phyloP scores from a whole-genome alignment of 1,140 invertebrate genomes.

The Drosophila malerkotliana region DNA sequence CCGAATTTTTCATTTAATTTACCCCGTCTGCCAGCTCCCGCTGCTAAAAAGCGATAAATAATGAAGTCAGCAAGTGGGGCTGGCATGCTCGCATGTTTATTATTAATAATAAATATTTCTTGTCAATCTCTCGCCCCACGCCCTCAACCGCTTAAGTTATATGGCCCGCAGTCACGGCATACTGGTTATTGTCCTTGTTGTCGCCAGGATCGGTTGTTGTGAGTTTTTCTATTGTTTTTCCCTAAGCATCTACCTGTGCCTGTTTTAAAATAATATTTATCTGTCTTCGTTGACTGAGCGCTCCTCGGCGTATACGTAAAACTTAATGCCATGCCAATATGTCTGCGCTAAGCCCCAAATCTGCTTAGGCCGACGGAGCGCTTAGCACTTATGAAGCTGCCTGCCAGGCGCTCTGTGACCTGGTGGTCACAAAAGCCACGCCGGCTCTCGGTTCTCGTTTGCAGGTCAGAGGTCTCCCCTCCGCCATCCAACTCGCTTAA shows the following conservation, averaged over 20 bases:
- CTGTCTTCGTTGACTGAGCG: slow-evolving; percentile 37
- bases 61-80: slow-evolving; percentile 78
- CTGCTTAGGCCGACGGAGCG: slow-evolving; percentile 73
- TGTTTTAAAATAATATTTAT: slow-evolving; percentile 73
- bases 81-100: slow-evolving; percentile 78
- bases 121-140: slow-evolving; percentile 60
- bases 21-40: neutral
- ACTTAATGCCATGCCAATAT: slow-evolving; percentile 44
- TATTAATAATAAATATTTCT: slow-evolving; percentile 82
- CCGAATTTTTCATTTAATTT: slow-evolving; percentile 44
- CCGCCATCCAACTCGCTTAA: slow-evolving; percentile 51
- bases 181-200: slow-evolving; percentile 31
- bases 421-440: slow-evolving; percentile 23
- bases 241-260: slow-evolving; percentile 36
- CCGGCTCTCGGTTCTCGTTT: neutral
- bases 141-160: slow-evolving; percentile 63
- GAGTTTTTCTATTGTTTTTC: slow-evolving; percentile 4
- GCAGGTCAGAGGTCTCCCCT: slow-evolving; percentile 48
- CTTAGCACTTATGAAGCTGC: slow-evolving; percentile 71
- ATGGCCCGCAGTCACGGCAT: slow-evolving; percentile 65
- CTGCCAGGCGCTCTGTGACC: slow-evolving; percentile 14
- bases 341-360: slow-evolving; percentile 62
- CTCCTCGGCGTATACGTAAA: neutral
- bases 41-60: slow-evolving; percentile 77
- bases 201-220: slow-evolving; percentile 1